Conservation (phyloP, 2,888 invertebrate species). For the Linnaemya vulpina region DNA sequence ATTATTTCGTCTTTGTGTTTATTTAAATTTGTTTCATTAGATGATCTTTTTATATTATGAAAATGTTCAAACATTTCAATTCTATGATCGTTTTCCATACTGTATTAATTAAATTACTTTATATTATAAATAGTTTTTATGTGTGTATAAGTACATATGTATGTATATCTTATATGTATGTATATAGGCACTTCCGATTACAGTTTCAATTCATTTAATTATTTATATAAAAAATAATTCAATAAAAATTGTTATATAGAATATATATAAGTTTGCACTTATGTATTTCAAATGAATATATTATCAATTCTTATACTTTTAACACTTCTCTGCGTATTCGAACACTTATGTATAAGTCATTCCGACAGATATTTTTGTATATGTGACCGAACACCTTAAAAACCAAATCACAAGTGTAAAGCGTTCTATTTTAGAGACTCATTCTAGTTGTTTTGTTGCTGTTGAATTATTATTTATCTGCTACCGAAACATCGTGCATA, state of each 20-base stretch:
- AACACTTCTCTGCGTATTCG: slow-evolving; percentile 20
- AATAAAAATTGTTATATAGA: slow-evolving; percentile 19
- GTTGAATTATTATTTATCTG: slow-evolving; percentile 59
- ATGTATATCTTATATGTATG: too few relatives aligned
- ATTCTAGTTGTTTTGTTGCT: slow-evolving; percentile 78
- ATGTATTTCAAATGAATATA: slow-evolving; percentile 38
- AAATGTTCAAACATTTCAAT: slow-evolving; percentile 21
- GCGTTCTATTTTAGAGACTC: slow-evolving; percentile 80
- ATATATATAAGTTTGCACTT: background rate
- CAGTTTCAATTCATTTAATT: slow-evolving; percentile 17
- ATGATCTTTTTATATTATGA: slow-evolving; percentile 29
- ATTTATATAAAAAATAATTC: slow-evolving; percentile 13
- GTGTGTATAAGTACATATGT: background rate
- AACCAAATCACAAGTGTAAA: slow-evolving; percentile 82
- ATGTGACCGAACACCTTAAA: slow-evolving; percentile 79
- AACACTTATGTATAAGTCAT: slow-evolving; percentile 48
- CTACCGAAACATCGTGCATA: slow-evolving; percentile 62
- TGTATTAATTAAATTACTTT: slow-evolving; percentile 32
- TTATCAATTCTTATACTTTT: slow-evolving; percentile 31
- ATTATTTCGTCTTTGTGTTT: slow-evolving; percentile 53
- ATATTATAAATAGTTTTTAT: slow-evolving; percentile 25
- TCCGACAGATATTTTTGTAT: slow-evolving; percentile 55
- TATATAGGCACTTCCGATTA: slow-evolving; percentile 63
- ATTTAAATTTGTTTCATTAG: slow-evolving; percentile 44
- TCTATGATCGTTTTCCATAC: slow-evolving; percentile 54